Base-by-base conservation (phyloP, 2,113 vertebrate genomes). In the Arizona elegans region DNA sequence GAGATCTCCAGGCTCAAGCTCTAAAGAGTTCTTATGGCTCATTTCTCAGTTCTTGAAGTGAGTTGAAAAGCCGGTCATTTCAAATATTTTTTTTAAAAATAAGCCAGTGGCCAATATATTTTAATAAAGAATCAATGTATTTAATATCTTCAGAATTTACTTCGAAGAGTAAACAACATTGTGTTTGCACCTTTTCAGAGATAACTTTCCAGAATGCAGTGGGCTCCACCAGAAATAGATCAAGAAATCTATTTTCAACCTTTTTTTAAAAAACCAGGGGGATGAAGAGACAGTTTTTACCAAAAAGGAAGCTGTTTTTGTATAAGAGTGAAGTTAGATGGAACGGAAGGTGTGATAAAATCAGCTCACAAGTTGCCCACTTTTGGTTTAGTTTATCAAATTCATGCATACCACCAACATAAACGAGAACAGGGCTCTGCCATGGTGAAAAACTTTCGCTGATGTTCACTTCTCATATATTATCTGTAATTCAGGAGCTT, bases 111-210 rank as follows among this genome's bases (percentile, higher is more conserved):
- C 3, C 33, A 55, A 33, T 50, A 43, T 26, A 86, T 50, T 6
- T 86, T 86, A 62, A 58, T 4, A n/a, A 19, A 88, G 50, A 54
- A 21, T 24, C 26, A 17, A 93, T 86, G 59, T 19, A 58, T 17
- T 89, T n/a, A 53, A 21, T 38, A 62, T 26, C 43, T 52, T 70
- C 33, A 50, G 23, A 26, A 2, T 43, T 70, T 12, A 75, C 29
- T 90, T 58, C 91, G 91, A 95, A 93, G 7, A 89, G 91, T 91
- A 94, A 10, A 86, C 24, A 50, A 75, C 81, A 29, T 1, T 88
- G 86, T 26, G 23, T 50, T 50, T 43, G 33, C 33, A 81, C 17
- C 75, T 8, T 33, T 21, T 38, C 75, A 43, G 75, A 81, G 33
- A 43, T 81, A 43, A 81, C 75, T 43, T 81, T 81, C 33, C 75